These are phyloP conservation scores for Ondatra zibethicus DNA, from an alignment of 2,113 vertebrate species.

Conservation along the genomic window DNA sequence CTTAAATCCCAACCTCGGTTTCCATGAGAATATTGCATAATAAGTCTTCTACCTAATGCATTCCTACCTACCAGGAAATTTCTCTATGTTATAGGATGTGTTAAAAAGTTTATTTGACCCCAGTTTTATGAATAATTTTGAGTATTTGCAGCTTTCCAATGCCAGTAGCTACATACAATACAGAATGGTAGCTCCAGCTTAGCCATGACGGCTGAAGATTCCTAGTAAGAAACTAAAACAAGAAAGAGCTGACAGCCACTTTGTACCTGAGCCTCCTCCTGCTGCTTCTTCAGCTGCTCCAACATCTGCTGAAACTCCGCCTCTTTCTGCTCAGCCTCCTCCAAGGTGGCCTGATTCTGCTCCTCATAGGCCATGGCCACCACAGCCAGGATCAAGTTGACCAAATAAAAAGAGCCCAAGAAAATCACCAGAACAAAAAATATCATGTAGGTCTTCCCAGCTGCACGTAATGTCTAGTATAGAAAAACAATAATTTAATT, in stretches of 20 bases:
- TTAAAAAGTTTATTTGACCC: not conserved
- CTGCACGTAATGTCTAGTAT: conserved; percentile 93
- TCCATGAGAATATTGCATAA: not conserved
- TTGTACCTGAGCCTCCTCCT: conserved; percentile 94
- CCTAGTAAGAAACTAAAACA: not conserved
- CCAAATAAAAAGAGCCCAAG: conserved; percentile 96
- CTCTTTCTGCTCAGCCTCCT: conserved; percentile 95
- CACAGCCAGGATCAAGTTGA: conserved; percentile 96
- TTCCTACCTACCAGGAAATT: not conserved
- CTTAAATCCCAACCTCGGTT: not conserved
- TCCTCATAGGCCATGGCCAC: conserved; percentile 98
- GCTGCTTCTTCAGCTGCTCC: conserved; percentile 94
- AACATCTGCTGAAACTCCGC: conserved; percentile 95
- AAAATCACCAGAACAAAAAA: conserved; percentile 98
- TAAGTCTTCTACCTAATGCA: not conserved
- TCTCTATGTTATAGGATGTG: not conserved
- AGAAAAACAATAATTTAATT: conserved; percentile 37
- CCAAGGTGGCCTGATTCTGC: conserved; percentile 94
- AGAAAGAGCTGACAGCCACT: not conserved
- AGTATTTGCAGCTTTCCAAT: conserved; percentile 34
- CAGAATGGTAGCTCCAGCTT: not conserved
- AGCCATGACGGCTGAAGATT: not conserved
- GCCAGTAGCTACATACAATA: not conserved
- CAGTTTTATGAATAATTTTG: conserved; percentile 35
- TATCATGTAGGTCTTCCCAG: conserved; percentile 98